Conservation (phyloP, 2,113 vertebrate species). For the Prionailurus viverrinus region DNA sequence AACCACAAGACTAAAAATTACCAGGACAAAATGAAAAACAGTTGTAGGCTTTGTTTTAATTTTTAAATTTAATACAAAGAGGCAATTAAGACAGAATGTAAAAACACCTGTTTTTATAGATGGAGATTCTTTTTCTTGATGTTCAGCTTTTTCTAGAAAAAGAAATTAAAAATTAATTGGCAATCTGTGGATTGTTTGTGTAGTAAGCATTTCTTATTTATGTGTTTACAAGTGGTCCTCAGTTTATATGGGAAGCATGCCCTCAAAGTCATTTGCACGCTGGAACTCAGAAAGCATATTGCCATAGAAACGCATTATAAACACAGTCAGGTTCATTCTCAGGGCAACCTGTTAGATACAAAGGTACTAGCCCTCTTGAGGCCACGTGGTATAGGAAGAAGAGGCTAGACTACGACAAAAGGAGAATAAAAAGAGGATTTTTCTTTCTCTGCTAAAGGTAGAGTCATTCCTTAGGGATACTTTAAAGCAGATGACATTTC, state of each 20-base stretch:
- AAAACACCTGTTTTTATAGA: constrained; percentile 83
- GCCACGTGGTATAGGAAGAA: neutral
- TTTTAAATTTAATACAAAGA: constrained; percentile 47
- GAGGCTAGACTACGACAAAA: neutral
- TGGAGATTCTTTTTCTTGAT: constrained; percentile 76
- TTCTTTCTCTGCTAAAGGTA: neutral
- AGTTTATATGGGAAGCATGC: neutral
- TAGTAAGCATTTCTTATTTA: constrained; percentile 30
- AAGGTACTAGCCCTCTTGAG: neutral
- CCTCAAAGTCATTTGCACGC: neutral
- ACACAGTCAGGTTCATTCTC: neutral
- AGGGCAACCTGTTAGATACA: neutral
- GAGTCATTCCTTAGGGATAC: neutral
- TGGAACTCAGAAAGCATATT: constrained; percentile 35
- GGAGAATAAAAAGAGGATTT: neutral
- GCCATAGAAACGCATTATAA: neutral
- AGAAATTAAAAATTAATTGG: constrained; percentile 56
- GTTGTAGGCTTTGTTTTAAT: neutral
- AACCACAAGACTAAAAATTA: neutral
- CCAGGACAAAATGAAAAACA: neutral
- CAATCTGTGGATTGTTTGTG: neutral
- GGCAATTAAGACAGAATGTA: constrained; percentile 8
- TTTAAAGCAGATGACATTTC: neutral
- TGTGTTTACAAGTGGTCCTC: neutral
- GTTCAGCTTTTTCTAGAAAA: constrained; percentile 82